Conservation (phyloP, 2,113 vertebrate species). For the Phalacrocorax pelagicus region DNA sequence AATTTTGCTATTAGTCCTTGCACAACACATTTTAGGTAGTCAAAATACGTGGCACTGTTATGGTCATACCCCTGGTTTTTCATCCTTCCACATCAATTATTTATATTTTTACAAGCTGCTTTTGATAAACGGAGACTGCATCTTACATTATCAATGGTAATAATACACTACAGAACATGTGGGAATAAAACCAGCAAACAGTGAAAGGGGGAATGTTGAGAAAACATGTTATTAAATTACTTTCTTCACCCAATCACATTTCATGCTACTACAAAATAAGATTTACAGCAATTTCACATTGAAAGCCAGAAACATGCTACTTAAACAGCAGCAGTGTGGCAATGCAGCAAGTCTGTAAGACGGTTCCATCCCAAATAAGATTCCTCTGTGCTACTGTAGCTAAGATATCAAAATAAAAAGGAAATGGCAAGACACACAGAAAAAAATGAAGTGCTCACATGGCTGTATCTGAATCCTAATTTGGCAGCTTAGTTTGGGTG, state of each 20-base stretch:
- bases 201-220: not conserved
- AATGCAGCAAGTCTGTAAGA: not conserved
- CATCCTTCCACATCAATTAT: not conserved
- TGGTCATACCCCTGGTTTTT: not conserved
- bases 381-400: not conserved
- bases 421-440: constrained; percentile 22
- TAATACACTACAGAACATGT: not conserved
- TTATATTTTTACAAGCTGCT: not conserved
- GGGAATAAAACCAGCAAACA: constrained; percentile 17
- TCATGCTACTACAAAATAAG: constrained; percentile 65
- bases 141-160: not conserved
- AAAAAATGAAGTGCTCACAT: not conserved
- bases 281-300: constrained; percentile 61
- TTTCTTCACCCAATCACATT: constrained; percentile 67
- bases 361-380: constrained; percentile 15
- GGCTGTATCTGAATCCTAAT: not conserved
- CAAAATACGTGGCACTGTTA: not conserved
- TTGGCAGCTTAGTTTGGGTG: not conserved
- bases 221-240: constrained; percentile 49
- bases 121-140: not conserved
- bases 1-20: not conserved
- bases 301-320: constrained; percentile 55
- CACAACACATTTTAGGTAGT: not conserved
- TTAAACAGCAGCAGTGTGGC: constrained; percentile 37
- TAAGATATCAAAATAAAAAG: constrained; percentile 36